phyloP scores from a whole-genome alignment of 2,797 vertebrate species.

The Astyanax mexicanus region DNA sequence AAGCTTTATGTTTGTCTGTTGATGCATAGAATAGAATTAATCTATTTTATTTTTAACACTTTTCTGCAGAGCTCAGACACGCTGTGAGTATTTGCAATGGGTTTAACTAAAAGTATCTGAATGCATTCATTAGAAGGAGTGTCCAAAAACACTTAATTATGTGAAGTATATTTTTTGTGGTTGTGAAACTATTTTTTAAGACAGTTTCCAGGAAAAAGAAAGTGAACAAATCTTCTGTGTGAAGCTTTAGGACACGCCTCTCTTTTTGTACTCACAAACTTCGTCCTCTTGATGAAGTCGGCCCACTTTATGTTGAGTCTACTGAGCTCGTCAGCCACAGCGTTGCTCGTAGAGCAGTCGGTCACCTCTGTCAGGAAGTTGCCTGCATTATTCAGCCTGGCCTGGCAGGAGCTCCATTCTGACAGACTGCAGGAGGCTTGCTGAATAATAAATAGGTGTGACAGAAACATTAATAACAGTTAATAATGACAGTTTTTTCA shows the following conservation, averaged over 20 bases:
- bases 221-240: not conserved
- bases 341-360: constrained; percentile 72
- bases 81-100: too few relatives aligned
- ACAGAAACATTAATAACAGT: not conserved
- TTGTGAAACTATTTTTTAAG: not conserved
- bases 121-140: too few relatives aligned
- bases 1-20: too few relatives aligned
- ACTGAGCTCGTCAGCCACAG: constrained; percentile 81
- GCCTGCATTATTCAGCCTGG: constrained; percentile 83
- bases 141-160: too few relatives aligned
- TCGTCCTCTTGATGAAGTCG: constrained; percentile 81
- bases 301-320: constrained; percentile 88
- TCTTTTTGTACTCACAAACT: constrained; percentile 78
- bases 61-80: too few relatives aligned
- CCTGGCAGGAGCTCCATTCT: constrained; percentile 79
- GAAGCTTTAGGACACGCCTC: not conserved
- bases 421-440: constrained; percentile 57
- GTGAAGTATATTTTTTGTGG: too few relatives aligned
- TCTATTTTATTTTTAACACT: too few relatives aligned
- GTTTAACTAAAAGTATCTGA: too few relatives aligned
- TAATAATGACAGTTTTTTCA: not conserved
- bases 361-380: constrained; percentile 84
- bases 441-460: constrained; percentile 9
- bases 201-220: not conserved
- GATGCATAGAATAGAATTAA: too few relatives aligned